Conservation (phyloP, 2,113 vertebrate genomes). For the Oryzias curvinotus region DNA sequence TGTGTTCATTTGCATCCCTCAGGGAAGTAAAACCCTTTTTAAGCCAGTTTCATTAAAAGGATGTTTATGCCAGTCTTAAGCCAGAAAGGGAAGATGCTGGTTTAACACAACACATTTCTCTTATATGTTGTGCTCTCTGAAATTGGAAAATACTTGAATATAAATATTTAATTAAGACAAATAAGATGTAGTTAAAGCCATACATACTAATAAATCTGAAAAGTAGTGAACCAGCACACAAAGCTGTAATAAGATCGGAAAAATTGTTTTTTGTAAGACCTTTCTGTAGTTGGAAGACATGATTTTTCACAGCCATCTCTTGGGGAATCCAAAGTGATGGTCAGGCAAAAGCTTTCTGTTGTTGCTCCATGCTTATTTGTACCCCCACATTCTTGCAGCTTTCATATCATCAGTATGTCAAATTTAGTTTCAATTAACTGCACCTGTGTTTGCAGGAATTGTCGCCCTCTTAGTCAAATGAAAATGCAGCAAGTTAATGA, state of each 20-base stretch:
- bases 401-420: constrained; percentile 31
- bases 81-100: not conserved
- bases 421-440: constrained; percentile 55
- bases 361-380: constrained; percentile 66
- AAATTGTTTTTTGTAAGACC: constrained; percentile 21
- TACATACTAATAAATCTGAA: no score
- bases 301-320: constrained; percentile 59
- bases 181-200: no score
- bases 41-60: constrained; percentile 56
- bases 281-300: constrained; percentile 43
- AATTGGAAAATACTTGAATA: no score
- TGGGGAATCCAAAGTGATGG: constrained; percentile 63
- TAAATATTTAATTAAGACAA: no score
- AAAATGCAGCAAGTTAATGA: no score
- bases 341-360: constrained; percentile 68
- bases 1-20: constrained; percentile 53
- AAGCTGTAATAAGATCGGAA: constrained; percentile 24
- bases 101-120: no score
- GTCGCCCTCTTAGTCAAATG: not conserved
- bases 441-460: constrained; percentile 7
- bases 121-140: no score
- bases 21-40: constrained; percentile 57
- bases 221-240: constrained; percentile 13
- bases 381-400: constrained; percentile 39
- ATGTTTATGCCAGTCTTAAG: constrained; percentile 48